Percentiles rank a stretch among this genome's conserved stretches.
These are phyloP conservation scores for Tetramorium parvispinum DNA, from an alignment of 1,140 invertebrate species.

Conservation along the genomic window DNA sequence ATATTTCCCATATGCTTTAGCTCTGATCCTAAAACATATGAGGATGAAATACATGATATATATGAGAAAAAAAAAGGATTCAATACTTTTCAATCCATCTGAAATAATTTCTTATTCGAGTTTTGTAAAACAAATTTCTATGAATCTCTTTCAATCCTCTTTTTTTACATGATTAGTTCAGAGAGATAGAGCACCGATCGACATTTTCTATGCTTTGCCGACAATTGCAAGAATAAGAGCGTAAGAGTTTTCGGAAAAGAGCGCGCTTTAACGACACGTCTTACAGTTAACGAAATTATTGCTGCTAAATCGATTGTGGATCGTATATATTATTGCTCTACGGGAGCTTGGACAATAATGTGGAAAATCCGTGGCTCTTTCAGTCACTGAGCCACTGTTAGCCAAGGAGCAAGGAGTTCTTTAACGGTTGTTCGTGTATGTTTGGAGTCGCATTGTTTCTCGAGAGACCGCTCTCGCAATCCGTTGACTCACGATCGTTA, in stretches of 20 bases:
- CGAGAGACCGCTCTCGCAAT: conserved; percentile 24
- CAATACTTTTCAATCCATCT: background rate
- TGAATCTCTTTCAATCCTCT: conserved; percentile 1
- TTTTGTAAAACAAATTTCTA: conserved; percentile 14
- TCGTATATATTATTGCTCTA: conserved; percentile 68
- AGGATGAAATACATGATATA: too few species aligned
- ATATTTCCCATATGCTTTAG: background rate
- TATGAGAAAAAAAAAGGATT: background rate
- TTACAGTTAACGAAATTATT: conserved; percentile 41
- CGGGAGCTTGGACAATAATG: conserved; percentile 11
- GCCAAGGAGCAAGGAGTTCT: background rate
- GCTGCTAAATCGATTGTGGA: conserved; percentile 44
- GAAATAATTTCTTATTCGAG: background rate
- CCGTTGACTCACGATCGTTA: conserved; percentile 29
- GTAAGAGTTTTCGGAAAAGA: background rate
- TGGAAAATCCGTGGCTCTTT: conserved; percentile 20
- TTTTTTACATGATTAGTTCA: background rate
- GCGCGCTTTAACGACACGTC: background rate
- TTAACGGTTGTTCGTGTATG: conserved; percentile 6
- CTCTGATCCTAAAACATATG: background rate
- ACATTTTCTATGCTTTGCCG: background rate
- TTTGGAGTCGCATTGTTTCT: conserved; percentile 19
- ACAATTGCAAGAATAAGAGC: background rate
- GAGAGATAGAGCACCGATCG: conserved; percentile 5
- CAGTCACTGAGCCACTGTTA: background rate